Base-by-base conservation (phyloP, 2,797 vertebrate genomes). In the Merluccius polli region DNA sequence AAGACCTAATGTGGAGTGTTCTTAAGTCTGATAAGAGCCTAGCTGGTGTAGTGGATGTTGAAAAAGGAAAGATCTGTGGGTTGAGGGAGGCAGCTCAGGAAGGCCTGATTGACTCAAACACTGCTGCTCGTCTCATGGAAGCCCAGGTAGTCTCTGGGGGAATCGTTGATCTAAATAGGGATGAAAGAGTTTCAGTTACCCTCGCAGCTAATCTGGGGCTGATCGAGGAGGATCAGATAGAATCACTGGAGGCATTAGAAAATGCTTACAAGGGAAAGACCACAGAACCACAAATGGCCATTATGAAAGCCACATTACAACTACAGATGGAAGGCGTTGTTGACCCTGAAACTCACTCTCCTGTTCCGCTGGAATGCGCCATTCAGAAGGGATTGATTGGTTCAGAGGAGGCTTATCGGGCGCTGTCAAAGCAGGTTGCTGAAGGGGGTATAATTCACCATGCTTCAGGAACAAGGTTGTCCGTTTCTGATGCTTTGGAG, bases 391-490 rank as follows among this genome's bases (percentile, higher is more conserved):
- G 95, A 15, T 82, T 98, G 73, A 86, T 98, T 79, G 77, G 73
- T 69, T 89, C 89, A 83, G 91, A 94, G 0, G 85, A 95, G 59
- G 95, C 94, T 3, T 86, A 95, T 75, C 87, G 86, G 44, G 91
- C 95, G 36, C 81, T 99, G 87, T 83, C 93, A 65, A 94, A 91
- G 79, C 98, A 99, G 86, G 90, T 99, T 67, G 92, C 95, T 32
- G 95, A 94, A 59, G 98, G 97, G 74, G 98, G 98, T 35, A 92
- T 99, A 84, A 92, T 98, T 85, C 96, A 99, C 69, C 95, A 97
- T 63, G 36, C 81, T 70, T 98, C 97, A 78, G 95, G 98, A 29
- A 88, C 95, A 87, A 95, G 97, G 79, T 93, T 99, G 41, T 92
- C 92, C 0, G 95, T 98, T 73, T 88, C 89, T 8, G 92, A 93